phyloP scores from a whole-genome alignment of 2,888 invertebrate species.

The Pegoplata infirma region DNA sequence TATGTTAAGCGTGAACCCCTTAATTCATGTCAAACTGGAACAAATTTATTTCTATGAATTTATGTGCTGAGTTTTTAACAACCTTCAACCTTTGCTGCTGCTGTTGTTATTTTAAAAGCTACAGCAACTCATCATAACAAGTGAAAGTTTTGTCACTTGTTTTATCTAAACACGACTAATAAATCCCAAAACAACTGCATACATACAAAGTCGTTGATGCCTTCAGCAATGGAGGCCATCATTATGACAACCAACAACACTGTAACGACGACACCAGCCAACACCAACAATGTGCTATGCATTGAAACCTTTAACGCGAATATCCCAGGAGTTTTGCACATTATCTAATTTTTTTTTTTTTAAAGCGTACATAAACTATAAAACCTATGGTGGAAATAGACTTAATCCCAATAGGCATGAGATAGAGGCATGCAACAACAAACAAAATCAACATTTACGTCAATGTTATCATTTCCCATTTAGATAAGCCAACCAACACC shows the following conservation, averaged over 20 bases:
- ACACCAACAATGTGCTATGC: not conserved
- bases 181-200: conserved; percentile 26
- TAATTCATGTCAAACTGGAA: not conserved
- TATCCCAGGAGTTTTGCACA: conserved; percentile 16
- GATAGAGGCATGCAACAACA: conserved; percentile 8
- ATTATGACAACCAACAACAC: not conserved
- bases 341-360: conserved; percentile 41
- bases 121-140: not conserved
- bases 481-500: conserved; percentile 26
- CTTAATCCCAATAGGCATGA: conserved; percentile 50
- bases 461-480: conserved; percentile 44
- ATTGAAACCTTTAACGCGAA: conserved; percentile 3
- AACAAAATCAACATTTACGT: conserved; percentile 44
- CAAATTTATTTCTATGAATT: too few species aligned
- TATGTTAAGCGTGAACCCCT: not conserved
- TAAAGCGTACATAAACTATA: conserved; percentile 35
- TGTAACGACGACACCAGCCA: not conserved
- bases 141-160: conserved; percentile 25
- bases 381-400: conserved; percentile 43
- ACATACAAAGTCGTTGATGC: not conserved
- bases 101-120: not conserved
- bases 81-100: conserved; percentile 4
- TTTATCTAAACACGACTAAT: not conserved
- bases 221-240: conserved; percentile 2
- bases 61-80: too few species aligned